A percentile compares a stretch with the other conserved stretches of the same genome.
Conservation (phyloP, 2,797 vertebrate genomes). For the Peromyscus eremicus region DNA sequence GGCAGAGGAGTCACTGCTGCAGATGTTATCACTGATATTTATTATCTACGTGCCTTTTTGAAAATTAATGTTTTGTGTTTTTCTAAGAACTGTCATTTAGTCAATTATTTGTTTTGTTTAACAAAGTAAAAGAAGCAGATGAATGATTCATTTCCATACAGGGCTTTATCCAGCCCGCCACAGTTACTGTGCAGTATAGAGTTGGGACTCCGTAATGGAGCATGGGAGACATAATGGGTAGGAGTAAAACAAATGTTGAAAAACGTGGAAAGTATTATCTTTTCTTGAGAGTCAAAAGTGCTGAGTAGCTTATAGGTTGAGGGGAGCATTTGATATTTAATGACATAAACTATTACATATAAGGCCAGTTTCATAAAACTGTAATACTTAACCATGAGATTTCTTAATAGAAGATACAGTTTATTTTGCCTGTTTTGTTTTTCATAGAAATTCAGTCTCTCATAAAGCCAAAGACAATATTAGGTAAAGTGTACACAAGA, state of each 20-base stretch:
- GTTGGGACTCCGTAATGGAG: not conserved
- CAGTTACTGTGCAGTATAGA: not conserved
- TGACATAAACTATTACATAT: not conserved
- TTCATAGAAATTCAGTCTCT: not conserved
- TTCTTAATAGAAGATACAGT: not conserved
- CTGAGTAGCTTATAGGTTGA: not conserved
- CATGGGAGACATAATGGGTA: not conserved
- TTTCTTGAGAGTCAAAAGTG: not conserved
- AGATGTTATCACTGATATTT: not conserved
- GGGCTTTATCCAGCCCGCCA: not conserved
- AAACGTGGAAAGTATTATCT: not conserved
- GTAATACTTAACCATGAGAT: not conserved
- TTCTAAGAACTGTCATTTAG: not conserved
- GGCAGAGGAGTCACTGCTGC: not conserved
- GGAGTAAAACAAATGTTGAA: not conserved
- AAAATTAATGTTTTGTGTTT: conserved; percentile 20
- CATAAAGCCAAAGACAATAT: not conserved
- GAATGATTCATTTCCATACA: not conserved
- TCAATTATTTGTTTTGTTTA: conserved; percentile 6
- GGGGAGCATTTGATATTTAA: no score
- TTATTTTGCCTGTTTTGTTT: not conserved
- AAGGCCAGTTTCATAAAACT: not conserved
- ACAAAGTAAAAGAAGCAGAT: not conserved
- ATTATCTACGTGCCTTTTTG: not conserved
- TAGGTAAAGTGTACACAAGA: not conserved